Conservation (phyloP, 2,888 invertebrate genomes). For the Crossocerus cetratus region DNA sequence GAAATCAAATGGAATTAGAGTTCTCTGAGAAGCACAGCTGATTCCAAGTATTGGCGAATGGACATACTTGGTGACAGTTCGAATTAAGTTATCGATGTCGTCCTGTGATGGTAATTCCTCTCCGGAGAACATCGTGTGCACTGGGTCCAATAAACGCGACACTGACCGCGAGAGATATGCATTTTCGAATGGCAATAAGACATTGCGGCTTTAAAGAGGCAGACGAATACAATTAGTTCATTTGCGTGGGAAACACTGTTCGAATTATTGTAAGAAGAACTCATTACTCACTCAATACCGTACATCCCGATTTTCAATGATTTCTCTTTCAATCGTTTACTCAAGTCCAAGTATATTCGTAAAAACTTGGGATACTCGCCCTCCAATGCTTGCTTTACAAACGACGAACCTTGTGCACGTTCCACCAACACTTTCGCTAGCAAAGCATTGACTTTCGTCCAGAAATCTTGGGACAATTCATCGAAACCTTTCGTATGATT, state of each 20-base stretch:
- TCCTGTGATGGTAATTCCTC: slow-evolving; percentile 85
- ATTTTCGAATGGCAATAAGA: slow-evolving; percentile 87
- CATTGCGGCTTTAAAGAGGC: slow-evolving; percentile 75
- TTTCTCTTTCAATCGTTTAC: slow-evolving; percentile 81
- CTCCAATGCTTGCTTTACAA: slow-evolving; percentile 89
- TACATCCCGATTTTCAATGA: slow-evolving; percentile 75
- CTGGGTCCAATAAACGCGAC: slow-evolving; percentile 89
- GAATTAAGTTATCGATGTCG: slow-evolving; percentile 86
- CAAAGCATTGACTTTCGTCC: slow-evolving; percentile 79
- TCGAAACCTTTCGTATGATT: slow-evolving; percentile 68
- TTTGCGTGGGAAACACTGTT: neutral
- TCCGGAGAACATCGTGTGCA: slow-evolving; percentile 88
- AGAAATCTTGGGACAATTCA: slow-evolving; percentile 78
- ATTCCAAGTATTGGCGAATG: neutral
- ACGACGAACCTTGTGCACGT: slow-evolving; percentile 78
- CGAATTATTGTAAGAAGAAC: neutral
- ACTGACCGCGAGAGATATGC: slow-evolving; percentile 91
- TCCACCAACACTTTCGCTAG: slow-evolving; percentile 77
- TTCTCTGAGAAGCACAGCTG: neutral
- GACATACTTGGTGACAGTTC: slow-evolving; percentile 81
- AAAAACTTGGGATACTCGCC: slow-evolving; percentile 92
- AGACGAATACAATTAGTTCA: neutral
- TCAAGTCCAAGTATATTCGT: slow-evolving; percentile 88
- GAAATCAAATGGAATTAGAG: slow-evolving; percentile 9
- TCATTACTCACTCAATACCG: slow-evolving; percentile 79